Evolutionary conservation across 1,140 invertebrate species (phyloP), one percentile per base, ranked within the genome.

Genomic region (Lamellibrachia luymesi): DNA sequence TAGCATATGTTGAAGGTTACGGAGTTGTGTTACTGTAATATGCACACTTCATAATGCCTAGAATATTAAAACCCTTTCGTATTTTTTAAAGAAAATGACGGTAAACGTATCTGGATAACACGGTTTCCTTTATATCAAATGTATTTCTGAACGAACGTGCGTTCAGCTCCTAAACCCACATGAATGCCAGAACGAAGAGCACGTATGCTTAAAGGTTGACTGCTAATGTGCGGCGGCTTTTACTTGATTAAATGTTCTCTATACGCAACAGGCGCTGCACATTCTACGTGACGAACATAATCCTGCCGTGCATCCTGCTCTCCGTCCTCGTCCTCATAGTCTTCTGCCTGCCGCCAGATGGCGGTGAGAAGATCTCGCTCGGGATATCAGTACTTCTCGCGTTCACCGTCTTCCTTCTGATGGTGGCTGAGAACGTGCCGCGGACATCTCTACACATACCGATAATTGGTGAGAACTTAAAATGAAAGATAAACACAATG

Each of bases 231-330:
- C 98, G 99, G 96, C 99, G 99, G 96, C 97, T 99, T 38, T 38
- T 38, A 38, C 38, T 38, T 38, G 38, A 38, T 38, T 38, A 38
- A 95, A 38, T 38, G 38, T 38, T 38, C 38, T 38, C 38, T 38
- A 38, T 38, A 38, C 38, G 38, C 38, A 1, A 38, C 38, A 97
- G 99, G 95, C 97, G 99, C 96, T 99, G 99, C 93, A 97, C 99
- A 94, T 99, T 99, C 97, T 99, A 99, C 97, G 99, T 99, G 97
- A 99, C 99, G 97, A 99, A 99, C 97, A 97, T 99, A 95, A 99
- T 99, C 96, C 98, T 99, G 96, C 99, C 99, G 93, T 99, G 99
- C 97, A 98, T 99, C 95, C 97, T 99, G 95, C 99, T 99, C 96
- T 99, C 99, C 94, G 99, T 98, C 94, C 99, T 99, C 98, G 99